Percentiles rank a stretch among this genome's conserved stretches.
These are phyloP conservation scores for Nyctibius grandis DNA, from an alignment of 2,797 vertebrate species.

Conservation along the genomic window DNA sequence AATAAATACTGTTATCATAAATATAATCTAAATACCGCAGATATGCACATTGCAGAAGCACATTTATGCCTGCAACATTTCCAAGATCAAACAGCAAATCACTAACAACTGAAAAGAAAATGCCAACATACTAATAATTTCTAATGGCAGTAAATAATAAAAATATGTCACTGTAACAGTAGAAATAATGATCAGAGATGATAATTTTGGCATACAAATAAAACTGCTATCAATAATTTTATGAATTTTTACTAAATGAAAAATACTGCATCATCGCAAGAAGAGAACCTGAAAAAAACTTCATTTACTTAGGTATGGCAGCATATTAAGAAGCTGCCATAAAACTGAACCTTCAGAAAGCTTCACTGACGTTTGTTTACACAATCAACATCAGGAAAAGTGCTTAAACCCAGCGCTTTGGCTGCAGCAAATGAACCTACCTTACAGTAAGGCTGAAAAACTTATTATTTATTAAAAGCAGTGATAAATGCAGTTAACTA, in stretches of 20 bases:
- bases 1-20: not conserved
- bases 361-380: slow-evolving; percentile 13
- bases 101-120: not conserved
- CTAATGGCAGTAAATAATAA: not conserved
- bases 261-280: not conserved
- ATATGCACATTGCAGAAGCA: not conserved
- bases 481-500: not conserved
- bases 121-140: not conserved
- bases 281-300: not conserved
- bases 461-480: not conserved
- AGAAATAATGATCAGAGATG: not conserved
- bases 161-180: not conserved
- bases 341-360: not conserved
- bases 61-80: not conserved
- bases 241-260: not conserved
- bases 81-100: not conserved
- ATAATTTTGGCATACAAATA: not conserved
- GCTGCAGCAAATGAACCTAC: not conserved
- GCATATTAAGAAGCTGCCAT: not conserved
- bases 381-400: slow-evolving; percentile 15
- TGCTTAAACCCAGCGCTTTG: not conserved
- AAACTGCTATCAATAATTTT: not conserved
- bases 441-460: not conserved
- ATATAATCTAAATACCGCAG: not conserved
- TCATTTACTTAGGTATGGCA: not conserved